A percentile compares a stretch with the other conserved stretches of the same genome.
These are phyloP conservation scores for Macropus fuliginosus DNA, from an alignment of 2,797 vertebrate species.

Conservation along the genomic window DNA sequence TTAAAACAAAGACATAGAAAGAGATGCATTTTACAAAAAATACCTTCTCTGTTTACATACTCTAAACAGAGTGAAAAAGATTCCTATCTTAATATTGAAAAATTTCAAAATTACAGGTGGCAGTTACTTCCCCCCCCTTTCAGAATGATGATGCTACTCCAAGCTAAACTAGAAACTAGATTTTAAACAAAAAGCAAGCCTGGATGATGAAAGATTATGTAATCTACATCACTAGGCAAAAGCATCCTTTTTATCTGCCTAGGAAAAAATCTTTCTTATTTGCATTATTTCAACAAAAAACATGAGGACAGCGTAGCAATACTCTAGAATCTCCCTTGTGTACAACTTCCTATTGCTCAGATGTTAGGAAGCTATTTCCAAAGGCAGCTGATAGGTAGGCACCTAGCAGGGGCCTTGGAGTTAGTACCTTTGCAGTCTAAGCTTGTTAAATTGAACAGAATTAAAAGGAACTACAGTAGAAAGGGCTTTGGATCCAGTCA, in stretches of 20 bases:
- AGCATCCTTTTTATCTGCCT: neutral
- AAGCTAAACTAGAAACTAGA: too few species aligned
- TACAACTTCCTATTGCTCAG: neutral
- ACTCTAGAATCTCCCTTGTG: neutral
- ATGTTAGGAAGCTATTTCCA: neutral
- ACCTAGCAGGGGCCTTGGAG: neutral
- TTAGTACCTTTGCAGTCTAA: neutral
- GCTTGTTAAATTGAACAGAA: neutral
- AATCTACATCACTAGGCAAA: neutral
- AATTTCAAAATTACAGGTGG: constrained; percentile 3
- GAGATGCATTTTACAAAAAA: neutral
- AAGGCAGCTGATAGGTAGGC: neutral
- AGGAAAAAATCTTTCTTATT: neutral
- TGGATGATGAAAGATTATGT: rapidly evolving
- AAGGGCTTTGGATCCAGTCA: neutral
- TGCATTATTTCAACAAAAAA: constrained; percentile 3
- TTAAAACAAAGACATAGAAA: neutral
- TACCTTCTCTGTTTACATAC: constrained; percentile 32
- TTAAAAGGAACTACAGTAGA: neutral
- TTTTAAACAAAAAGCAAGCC: neutral
- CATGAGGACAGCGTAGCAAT: neutral
- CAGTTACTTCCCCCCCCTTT: neutral
- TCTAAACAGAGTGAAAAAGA: neutral
- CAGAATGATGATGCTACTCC: neutral
- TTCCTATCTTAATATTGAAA: neutral